These are phyloP conservation scores for Parapristionchus giblindavisi DNA, from an alignment of 2,888 invertebrate species.

Conservation along the genomic window DNA sequence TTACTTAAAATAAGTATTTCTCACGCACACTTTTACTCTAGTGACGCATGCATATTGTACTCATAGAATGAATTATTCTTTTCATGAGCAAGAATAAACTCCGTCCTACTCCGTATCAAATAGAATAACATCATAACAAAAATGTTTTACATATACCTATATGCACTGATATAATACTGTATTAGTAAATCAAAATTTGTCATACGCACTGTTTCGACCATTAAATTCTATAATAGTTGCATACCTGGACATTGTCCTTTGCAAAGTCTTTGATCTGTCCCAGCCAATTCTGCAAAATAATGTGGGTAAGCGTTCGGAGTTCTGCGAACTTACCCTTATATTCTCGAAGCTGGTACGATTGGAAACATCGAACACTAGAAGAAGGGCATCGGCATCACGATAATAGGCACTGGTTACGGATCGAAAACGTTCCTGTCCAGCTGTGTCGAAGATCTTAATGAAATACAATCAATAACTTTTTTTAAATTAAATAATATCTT, in stretches of 20 bases:
- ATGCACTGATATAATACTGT: too few species aligned
- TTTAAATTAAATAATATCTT: background rate
- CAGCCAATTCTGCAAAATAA: slow-evolving; percentile 65
- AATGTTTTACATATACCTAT: too few species aligned
- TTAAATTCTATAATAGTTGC: background rate
- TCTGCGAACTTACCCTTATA: slow-evolving; percentile 77
- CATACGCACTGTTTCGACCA: too few species aligned
- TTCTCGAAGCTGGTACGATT: slow-evolving; percentile 95
- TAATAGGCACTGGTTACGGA: slow-evolving; percentile 94
- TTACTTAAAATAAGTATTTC: too few species aligned
- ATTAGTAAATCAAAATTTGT: too few species aligned
- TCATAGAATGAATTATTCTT: too few species aligned
- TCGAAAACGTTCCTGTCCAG: slow-evolving; percentile 89
- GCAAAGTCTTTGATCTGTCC: slow-evolving; percentile 67
- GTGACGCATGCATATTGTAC: too few species aligned
- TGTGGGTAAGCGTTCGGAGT: background rate
- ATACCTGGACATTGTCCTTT: slow-evolving; percentile 65
- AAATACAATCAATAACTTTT: background rate
- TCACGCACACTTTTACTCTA: too few species aligned
- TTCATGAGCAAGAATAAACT: too few species aligned
- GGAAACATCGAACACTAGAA: slow-evolving; percentile 92
- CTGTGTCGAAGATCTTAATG: slow-evolving; percentile 86
- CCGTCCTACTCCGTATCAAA: too few species aligned
- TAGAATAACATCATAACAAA: too few species aligned
- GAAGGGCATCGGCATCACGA: slow-evolving; percentile 89